phyloP scores from a whole-genome alignment of 2,113 vertebrate genomes.

The Gymnorhina tibicen region DNA sequence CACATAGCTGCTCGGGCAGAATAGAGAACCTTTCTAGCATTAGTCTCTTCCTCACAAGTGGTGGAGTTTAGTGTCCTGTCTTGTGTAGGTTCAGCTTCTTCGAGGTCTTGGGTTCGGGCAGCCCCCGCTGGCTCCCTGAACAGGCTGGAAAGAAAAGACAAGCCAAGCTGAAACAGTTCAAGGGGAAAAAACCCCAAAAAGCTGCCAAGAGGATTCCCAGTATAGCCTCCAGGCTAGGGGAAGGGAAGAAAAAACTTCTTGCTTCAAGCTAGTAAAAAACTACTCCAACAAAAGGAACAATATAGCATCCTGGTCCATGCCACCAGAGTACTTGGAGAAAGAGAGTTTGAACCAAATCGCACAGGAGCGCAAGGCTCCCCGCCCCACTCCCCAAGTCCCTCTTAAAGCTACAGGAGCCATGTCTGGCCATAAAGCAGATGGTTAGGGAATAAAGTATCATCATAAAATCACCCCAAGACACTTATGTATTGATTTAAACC shows the following conservation, averaged over 20 bases:
- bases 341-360: neutral
- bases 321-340: neutral
- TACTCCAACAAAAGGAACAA: neutral
- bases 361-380: neutral
- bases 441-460: neutral
- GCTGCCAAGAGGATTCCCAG: neutral
- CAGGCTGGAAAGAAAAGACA: neutral
- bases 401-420: neutral
- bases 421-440: neutral
- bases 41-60: neutral
- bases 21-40: neutral
- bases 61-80: neutral
- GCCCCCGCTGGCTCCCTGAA: neutral
- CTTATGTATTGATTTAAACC: neutral
- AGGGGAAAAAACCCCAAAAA: neutral
- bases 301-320: neutral
- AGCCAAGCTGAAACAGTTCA: neutral
- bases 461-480: neutral
- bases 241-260: neutral
- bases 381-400: neutral
- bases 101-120: rapidly evolving
- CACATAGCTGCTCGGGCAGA: neutral
- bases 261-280: neutral
- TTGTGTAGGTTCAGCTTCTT: neutral
- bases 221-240: neutral